Base-by-base conservation (phyloP, 2,113 vertebrate species). In the Terrapene triunguis region DNA sequence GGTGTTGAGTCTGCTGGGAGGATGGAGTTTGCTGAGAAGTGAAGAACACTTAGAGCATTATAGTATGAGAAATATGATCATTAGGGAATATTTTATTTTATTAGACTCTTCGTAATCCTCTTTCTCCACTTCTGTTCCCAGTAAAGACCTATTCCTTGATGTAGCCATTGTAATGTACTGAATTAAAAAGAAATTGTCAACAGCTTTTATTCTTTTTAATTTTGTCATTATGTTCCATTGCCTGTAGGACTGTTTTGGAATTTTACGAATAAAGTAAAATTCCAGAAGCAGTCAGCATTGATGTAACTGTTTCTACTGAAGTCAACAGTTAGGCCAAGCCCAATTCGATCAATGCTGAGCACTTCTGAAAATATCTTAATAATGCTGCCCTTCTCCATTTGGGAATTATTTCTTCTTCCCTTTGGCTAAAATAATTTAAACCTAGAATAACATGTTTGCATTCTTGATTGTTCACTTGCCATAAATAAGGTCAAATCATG, bases 181-280 rank as follows among this genome's bases (percentile, higher is more conserved):
- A 89, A 48, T 50, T 78, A 89, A 85, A 84, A 80, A 81, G 81
- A 92, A 91, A 54, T 81, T 95, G 85, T 92, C 79, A 89, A 95
- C 87, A 95, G 92, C 44, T 97, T 95, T 94, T 93, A 87, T 91
- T 0, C 59, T 88, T 5, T 3, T 72, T 90, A 84, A 72, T 93
- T 90, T 95, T 94, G 80, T 69, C 92, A 47, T 89, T 96, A 57
- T 91, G 94, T 81, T 93, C 62, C 90, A 38, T 1, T 5, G 59
- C 57, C 38, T 59, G 53, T 21, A 79, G 72, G 22, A 13, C 54
- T 59, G 6, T 24, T 87, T 55, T 17, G 32, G 42, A 57, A 29
- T 51, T 47, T 42, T 42, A 74, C 7, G 22, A 38, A 74, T 42
- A 74, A 76, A 13, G 24, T 24, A 50, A 50, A 50, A 84, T 92